Base-by-base conservation (phyloP, 2,888 invertebrate species). In the Drosophila longiperda region DNA sequence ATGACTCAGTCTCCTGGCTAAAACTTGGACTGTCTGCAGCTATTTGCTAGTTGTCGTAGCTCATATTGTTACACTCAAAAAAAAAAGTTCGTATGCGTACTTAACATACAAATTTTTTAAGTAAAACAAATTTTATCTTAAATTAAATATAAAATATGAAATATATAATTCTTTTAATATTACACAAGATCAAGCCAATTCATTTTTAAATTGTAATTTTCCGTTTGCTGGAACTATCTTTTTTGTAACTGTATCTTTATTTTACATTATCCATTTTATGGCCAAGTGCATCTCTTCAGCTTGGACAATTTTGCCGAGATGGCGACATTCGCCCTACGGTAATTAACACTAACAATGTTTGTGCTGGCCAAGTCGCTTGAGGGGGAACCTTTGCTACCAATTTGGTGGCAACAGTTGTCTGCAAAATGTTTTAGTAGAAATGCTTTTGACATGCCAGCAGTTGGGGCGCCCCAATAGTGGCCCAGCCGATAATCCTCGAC, bases 351-450 rank as follows among this genome's bases (percentile, higher is more conserved):
- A 76, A 82, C 82, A 73, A 82, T 79, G 80, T 76, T 82, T 66
- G 45, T 45, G 62, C 53, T 26, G 57, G 63, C 54, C 53, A 49
- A 66, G 66, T 23, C 69, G 69, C 62, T 67, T 68, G 72, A 45
- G 45, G 8, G 71, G 69, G 34, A 60, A 67, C 20, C 68, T 58
- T 67, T 50, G 49, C 65, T 60, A 29, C 48, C 62, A 63, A 73
- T 80, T 72, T 53, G 76, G 77, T 66, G 63, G 73, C 77, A 65
- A 73, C 67, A 76, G 75, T 84, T 89, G 75, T 78, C 90, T 74
- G 90, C 66, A 73, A 80, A 89, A 89, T 89, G 82, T 64, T 90
- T 78, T 87, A 89, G 87, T 85, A 73, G 75, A 87, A 90, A 87
- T 87, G 69, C 64, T 62, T 75, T 75, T 81, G 90, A 84, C 80